A percentile compares a stretch with the other conserved stretches of the same genome.
Conservation (phyloP, 2,888 invertebrate species). For the Nasonia oneida region DNA sequence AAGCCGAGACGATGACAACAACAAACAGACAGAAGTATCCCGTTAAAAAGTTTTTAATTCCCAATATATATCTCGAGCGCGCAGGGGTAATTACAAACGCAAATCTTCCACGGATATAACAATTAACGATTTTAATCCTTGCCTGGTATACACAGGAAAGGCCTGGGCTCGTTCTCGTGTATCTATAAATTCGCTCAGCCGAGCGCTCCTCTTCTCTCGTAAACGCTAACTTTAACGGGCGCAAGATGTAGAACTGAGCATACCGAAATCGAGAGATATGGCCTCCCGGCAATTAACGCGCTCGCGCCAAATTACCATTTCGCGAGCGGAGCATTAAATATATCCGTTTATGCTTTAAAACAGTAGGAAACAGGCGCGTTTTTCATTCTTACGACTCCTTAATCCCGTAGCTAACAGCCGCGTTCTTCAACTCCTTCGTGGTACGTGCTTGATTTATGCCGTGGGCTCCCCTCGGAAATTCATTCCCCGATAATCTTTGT, state of each 20-base stretch:
- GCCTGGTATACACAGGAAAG: conserved; percentile 41
- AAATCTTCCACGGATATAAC: conserved; percentile 70
- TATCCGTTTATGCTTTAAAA: conserved; percentile 61
- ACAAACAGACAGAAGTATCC: neutral
- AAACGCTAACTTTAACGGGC: conserved; percentile 67
- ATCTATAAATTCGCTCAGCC: conserved; percentile 67
- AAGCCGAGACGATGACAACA: conserved; percentile 19
- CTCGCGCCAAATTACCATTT: conserved; percentile 71
- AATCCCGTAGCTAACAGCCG: conserved; percentile 45
- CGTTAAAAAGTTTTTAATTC: conserved; percentile 47
- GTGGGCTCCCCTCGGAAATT: neutral
- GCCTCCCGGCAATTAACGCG: conserved; percentile 71
- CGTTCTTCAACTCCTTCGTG: neutral
- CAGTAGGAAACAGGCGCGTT: conserved; percentile 68
- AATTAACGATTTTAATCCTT: conserved; percentile 76
- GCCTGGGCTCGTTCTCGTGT: conserved; percentile 34
- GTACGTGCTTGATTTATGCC: conserved; percentile 51
- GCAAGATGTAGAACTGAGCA: conserved; percentile 32
- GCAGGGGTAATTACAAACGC: conserved; percentile 35
- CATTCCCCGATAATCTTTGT: neutral
- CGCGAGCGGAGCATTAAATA: conserved; percentile 47
- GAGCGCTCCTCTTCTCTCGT: conserved; percentile 68
- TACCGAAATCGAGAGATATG: conserved; percentile 48
- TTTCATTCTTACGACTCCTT: conserved; percentile 74
- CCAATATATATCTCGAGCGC: conserved; percentile 38